A percentile compares a stretch with the other conserved stretches of the same genome.
These are phyloP conservation scores for Plectropomus leopardus DNA, from an alignment of 2,113 vertebrate genomes.

Conservation along the genomic window DNA sequence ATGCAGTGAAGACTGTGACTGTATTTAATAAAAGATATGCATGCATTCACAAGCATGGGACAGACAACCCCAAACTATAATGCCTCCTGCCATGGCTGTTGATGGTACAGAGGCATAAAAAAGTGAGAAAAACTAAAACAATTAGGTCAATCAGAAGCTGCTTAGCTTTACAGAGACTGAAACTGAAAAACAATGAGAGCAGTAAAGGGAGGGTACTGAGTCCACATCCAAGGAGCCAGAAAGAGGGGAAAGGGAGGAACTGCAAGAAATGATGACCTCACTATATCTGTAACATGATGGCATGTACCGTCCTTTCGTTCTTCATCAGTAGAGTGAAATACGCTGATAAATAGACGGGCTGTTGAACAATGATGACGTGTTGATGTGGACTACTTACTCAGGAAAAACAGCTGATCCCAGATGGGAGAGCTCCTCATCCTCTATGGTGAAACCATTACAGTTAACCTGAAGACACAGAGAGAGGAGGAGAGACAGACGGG, in stretches of 20 bases:
- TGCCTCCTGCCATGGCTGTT: too few species aligned
- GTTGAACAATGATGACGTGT: not conserved
- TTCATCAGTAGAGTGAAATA: not conserved
- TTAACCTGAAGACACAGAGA: constrained; percentile 88
- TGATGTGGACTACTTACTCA: constrained; percentile 86
- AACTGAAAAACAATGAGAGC: not conserved
- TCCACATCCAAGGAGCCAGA: not conserved
- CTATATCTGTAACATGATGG: not conserved
- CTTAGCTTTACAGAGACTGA: not conserved
- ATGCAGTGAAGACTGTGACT: too few species aligned
- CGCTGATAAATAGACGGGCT: not conserved
- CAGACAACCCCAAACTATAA: too few species aligned
- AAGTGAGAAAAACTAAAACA: not conserved
- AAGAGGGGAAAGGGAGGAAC: not conserved
- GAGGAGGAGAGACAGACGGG: not conserved
- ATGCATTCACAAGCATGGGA: too few species aligned
- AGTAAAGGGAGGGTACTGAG: not conserved
- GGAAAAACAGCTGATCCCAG: constrained; percentile 98
- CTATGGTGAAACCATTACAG: constrained; percentile 98
- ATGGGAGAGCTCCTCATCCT: constrained; percentile 98
- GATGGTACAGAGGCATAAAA: not conserved
- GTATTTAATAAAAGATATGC: too few species aligned
- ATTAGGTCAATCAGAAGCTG: not conserved
- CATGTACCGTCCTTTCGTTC: not conserved
- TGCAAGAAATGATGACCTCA: not conserved